phyloP scores from a whole-genome alignment of 2,888 invertebrate genomes.

The Druceiella hillmani region DNA sequence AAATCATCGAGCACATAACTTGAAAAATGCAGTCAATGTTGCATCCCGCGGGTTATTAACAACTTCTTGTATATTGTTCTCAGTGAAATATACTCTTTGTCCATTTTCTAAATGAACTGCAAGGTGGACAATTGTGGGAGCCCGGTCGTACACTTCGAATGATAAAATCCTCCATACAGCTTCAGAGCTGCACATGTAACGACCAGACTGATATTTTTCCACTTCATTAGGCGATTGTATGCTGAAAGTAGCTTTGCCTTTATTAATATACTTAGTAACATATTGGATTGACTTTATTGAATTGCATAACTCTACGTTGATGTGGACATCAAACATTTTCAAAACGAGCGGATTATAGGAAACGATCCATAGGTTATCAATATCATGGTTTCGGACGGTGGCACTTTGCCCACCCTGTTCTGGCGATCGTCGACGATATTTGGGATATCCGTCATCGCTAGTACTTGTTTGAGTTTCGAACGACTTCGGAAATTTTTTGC shows the following conservation, averaged over 20 bases:
- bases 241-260: constrained; percentile 18
- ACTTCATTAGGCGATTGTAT: constrained; percentile 22
- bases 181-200: constrained; percentile 20
- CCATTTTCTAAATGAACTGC: no score
- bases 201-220: constrained; percentile 18
- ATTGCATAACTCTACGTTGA: constrained; percentile 22
- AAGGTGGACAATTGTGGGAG: no score
- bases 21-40: no score
- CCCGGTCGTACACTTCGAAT: no score
- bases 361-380: constrained; percentile 24
- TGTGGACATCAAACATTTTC: constrained; percentile 20
- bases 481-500: constrained; percentile 24
- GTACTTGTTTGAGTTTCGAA: constrained; percentile 24
- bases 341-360: constrained; percentile 20
- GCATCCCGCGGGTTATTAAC: no score
- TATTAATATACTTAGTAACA: constrained; percentile 21
- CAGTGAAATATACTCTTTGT: no score
- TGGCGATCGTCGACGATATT: constrained; percentile 24
- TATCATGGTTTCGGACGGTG: constrained; percentile 12
- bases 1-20: no score
- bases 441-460: constrained; percentile 27
- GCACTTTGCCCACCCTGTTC: constrained; percentile 23
- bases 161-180: no score
- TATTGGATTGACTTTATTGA: no score
- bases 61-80: no score